A percentile compares a stretch with the other conserved stretches of the same genome.
These are phyloP conservation scores for Apodemus agrarius DNA, from an alignment of 2,797 vertebrate genomes.

Conservation along the genomic window DNA sequence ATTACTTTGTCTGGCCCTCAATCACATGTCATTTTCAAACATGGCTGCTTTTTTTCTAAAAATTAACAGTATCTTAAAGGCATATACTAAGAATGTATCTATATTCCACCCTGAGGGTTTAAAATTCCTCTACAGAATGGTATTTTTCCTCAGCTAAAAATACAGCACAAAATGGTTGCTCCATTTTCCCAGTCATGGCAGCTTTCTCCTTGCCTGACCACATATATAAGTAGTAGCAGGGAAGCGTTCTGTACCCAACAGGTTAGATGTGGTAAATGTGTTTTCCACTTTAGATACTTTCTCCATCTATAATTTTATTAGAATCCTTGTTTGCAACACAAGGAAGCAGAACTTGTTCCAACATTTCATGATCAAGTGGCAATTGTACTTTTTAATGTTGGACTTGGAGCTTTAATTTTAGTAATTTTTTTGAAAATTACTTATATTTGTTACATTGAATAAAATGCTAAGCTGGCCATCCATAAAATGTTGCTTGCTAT, in stretches of 20 bases:
- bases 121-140: too few species aligned
- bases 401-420: not conserved
- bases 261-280: not conserved
- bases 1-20: too few species aligned
- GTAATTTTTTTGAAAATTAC: conserved; percentile 1
- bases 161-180: not conserved
- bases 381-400: not conserved
- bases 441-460: not conserved
- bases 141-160: not conserved
- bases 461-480: not conserved
- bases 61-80: too few species aligned
- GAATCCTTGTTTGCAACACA: not conserved
- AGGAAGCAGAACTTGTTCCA: not conserved
- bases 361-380: not conserved
- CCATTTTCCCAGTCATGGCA: not conserved
- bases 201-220: not conserved
- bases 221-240: not conserved
- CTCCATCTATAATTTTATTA: not conserved
- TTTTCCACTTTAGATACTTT: not conserved
- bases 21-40: too few species aligned
- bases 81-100: too few species aligned
- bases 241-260: not conserved
- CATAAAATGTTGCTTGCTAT: not conserved
- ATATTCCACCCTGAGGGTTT: too few species aligned
- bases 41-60: too few species aligned